Evolutionary conservation across 2,888 invertebrate genomes (phyloP).

Genomic region (Glomeris marginata): DNA sequence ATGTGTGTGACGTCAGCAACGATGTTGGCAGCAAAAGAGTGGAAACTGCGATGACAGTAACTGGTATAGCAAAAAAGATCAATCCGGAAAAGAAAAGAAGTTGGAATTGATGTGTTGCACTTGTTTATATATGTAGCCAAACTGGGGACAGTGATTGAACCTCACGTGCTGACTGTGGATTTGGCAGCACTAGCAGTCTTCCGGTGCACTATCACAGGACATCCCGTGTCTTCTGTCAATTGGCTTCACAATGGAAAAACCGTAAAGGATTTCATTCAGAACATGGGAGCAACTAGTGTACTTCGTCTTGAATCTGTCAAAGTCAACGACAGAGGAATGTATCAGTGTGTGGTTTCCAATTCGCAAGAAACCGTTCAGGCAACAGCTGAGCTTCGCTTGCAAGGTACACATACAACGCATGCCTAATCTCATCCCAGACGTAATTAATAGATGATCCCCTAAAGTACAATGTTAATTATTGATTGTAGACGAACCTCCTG

Average conservation of each 20-base stretch:
- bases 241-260: conserved; percentile 66
- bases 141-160: conserved; percentile 53
- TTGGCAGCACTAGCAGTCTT: conserved; percentile 68
- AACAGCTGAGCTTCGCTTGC: conserved; percentile 25
- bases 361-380: conserved; percentile 39
- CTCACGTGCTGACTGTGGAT: conserved; percentile 51
- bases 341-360: conserved; percentile 44
- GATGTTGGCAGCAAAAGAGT: conserved; percentile 11
- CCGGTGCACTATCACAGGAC: conserved; percentile 73
- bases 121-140: conserved; percentile 40
- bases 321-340: conserved; percentile 49
- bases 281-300: conserved; percentile 5
- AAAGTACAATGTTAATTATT: too few relatives aligned
- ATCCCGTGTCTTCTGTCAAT: conserved; percentile 58
- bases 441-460: too few relatives aligned
- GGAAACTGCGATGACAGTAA: conserved; percentile 12
- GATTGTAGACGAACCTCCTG: conserved; percentile 52
- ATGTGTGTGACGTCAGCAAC: conserved; percentile 12
- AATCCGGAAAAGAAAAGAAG: too few relatives aligned
- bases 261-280: conserved; percentile 25
- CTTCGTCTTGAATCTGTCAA: conserved; percentile 33
- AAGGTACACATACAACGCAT: conserved; percentile 43
- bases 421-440: background rate
- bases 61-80: too few relatives aligned
- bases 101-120: background rate